Evolutionary conservation across 2,888 invertebrate genomes (phyloP).

Genomic region (Axea sp.): DNA sequence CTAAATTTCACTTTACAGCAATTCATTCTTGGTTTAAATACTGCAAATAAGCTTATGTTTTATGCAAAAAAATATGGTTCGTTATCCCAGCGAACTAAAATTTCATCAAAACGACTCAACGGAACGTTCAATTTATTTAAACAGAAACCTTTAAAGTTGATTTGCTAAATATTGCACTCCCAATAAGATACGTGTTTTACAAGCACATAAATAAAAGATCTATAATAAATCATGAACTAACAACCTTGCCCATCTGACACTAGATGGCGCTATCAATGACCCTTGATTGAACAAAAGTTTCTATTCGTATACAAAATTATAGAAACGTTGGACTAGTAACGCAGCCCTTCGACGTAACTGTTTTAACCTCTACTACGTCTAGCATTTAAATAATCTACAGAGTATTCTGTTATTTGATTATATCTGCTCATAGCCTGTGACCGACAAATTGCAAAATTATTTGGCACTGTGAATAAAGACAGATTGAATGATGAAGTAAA

Average conservation of each 20-base stretch:
- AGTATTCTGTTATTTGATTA: conserved; percentile 43
- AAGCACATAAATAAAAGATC: not conserved
- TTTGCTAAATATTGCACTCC: conserved; percentile 13
- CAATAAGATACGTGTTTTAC: not conserved
- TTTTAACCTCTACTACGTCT: conserved; percentile 8
- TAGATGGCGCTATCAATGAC: not conserved
- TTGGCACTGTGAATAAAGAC: conserved; percentile 20
- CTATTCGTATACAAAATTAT: conserved; percentile 12
- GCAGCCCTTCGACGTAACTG: conserved; percentile 43
- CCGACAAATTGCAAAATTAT: conserved; percentile 9
- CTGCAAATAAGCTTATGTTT: conserved; percentile 24
- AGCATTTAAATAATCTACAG: conserved; percentile 21
- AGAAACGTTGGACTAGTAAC: conserved; percentile 50
- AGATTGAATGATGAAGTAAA: no score
- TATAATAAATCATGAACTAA: not conserved
- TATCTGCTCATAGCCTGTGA: conserved; percentile 17
- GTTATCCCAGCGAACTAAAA: not conserved
- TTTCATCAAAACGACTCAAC: not conserved
- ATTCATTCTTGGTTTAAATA: conserved; percentile 29
- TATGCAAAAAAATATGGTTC: conserved; percentile 2
- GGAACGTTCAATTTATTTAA: not conserved
- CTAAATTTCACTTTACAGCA: not conserved
- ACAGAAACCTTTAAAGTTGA: not conserved
- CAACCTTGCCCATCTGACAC: not conserved
- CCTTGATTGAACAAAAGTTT: not conserved